Evolutionary conservation across 2,888 invertebrate genomes (phyloP), one percentile per base, ranked within the genome.

Genomic region (Diaphora mendica): DNA sequence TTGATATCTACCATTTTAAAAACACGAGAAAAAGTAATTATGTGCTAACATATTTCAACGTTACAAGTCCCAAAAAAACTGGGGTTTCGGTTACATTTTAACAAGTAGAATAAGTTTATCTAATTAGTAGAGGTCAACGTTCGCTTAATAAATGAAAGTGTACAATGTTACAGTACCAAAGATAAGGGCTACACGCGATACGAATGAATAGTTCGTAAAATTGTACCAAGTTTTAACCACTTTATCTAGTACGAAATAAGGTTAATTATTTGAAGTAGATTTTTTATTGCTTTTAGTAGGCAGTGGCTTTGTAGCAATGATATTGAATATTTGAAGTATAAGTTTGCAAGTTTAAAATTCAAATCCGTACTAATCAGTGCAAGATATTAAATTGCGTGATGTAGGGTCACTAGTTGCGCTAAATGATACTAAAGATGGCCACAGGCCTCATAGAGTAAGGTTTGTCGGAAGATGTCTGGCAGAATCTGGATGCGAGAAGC

Each of bases 81-180:
- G 64, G 55, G 65, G 73, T 80, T 76, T 82, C 71, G 72, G 68
- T 77, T 79, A 81, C 81, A 79, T 78, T 85, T 85, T 82, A 86
- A 85, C 81, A 80, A 86, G 76, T 74, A 74, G 81, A 84, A 86
- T 85, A 81, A 81, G 78, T 85, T 86, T 85, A 86, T 85, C 84
- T 88, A 88, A 88, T 87, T 88, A 87, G 85, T 82, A 71, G 83
- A 76, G 91, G 89, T 87, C 80, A 85, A 78, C 85, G 91, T 90
- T 87, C 92, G 87, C 79, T 85, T 85, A 85, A 88, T 88, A 85
- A 84, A 84, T 84, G 82, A 79, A 80, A 55, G 76, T 81, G 79
- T 74, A 85, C 81, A 85, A 80, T 86, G 79, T 82, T 77, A 68
- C 59, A 67, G 68, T 35, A 39, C 15, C 39, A 65, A 75, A 78